Conservation (phyloP, 2,797 vertebrate genomes). For the Psittacula derbiana region DNA sequence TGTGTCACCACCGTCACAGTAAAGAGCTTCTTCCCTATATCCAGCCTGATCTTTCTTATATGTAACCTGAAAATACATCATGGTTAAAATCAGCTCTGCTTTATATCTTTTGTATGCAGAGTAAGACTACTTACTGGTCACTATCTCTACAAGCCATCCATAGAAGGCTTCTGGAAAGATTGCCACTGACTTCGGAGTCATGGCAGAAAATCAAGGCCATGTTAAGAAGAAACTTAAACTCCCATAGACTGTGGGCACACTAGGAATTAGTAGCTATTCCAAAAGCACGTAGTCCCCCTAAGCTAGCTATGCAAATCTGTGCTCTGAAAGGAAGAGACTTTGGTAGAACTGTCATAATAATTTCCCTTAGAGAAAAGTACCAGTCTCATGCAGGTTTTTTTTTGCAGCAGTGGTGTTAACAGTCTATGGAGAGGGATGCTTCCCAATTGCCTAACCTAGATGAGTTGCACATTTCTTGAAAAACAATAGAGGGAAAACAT, state of each 20-base stretch:
- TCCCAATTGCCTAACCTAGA: not conserved
- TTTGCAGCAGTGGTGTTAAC: not conserved
- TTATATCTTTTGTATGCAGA: not conserved
- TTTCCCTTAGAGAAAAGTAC: not conserved
- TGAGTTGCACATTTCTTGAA: conserved; percentile 16
- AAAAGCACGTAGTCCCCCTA: not conserved
- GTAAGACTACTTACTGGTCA: not conserved
- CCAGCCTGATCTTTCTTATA: not conserved
- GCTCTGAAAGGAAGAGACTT: not conserved
- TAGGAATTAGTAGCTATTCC: not conserved
- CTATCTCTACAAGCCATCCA: not conserved
- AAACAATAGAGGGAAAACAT: not conserved
- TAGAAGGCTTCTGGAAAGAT: not conserved
- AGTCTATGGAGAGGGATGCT: not conserved
- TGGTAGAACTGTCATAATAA: not conserved
- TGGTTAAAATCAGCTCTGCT: not conserved
- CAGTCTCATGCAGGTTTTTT: not conserved
- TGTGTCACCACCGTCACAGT: not conserved
- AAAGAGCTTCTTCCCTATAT: not conserved
- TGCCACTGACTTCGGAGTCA: not conserved
- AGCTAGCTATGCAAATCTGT: not conserved
- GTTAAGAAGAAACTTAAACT: not conserved
- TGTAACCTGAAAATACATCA: not conserved
- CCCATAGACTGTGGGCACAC: not conserved
- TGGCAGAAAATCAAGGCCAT: not conserved